Percentiles rank a stretch among this genome's conserved stretches.
These are phyloP conservation scores for Trichacis sp. DNA, from an alignment of 2,888 invertebrate species.

Conservation along the genomic window DNA sequence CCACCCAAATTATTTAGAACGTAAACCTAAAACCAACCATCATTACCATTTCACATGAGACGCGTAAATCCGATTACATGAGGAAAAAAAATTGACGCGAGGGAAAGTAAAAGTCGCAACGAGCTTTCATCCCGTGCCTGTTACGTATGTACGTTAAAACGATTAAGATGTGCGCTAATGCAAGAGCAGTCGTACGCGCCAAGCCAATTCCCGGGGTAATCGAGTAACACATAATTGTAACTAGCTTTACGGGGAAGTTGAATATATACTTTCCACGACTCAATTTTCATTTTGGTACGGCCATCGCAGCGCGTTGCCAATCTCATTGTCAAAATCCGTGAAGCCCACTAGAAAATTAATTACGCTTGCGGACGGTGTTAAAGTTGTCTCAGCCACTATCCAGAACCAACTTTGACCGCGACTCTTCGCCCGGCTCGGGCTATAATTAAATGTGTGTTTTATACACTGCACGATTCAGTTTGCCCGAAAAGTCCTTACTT, in stretches of 20 bases:
- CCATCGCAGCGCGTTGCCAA: constrained; percentile 55
- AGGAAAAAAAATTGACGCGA: neutral
- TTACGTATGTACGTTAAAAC: constrained; percentile 54
- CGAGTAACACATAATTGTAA: constrained; percentile 57
- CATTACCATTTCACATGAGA: neutral
- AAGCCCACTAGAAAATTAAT: constrained; percentile 36
- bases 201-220: constrained; percentile 45
- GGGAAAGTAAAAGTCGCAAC: constrained; percentile 40
- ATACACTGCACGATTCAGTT: constrained; percentile 23
- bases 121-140: constrained; percentile 44
- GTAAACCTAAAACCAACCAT: no score
- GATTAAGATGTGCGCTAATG: constrained; percentile 56
- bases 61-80: neutral
- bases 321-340: constrained; percentile 56
- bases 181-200: constrained; percentile 33
- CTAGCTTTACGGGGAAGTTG: constrained; percentile 51
- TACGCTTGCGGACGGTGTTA: constrained; percentile 30
- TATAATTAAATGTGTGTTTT: constrained; percentile 29
- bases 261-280: constrained; percentile 56
- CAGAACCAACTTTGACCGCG: constrained; percentile 28
- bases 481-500: neutral
- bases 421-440: constrained; percentile 10
- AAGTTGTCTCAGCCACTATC: constrained; percentile 23
- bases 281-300: constrained; percentile 49
- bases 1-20: no score